A percentile compares a stretch with the other conserved stretches of the same genome.
phyloP scores from a whole-genome alignment of 2,113 vertebrate genomes.

The Mirounga angustirostris region DNA sequence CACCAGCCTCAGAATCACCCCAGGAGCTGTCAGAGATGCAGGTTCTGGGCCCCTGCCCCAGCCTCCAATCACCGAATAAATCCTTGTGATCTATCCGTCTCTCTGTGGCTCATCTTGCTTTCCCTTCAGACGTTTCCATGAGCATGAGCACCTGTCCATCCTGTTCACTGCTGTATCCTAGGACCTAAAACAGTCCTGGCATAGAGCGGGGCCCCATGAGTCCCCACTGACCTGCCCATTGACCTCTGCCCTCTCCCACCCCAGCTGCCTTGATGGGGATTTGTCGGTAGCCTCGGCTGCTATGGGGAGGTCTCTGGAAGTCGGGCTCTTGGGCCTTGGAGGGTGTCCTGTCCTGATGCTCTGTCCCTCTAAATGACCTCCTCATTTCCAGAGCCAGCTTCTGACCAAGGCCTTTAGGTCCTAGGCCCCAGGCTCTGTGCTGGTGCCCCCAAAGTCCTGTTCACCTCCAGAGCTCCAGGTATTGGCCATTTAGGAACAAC shows the following conservation, averaged over 20 bases:
- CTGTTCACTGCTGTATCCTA: too few relatives aligned
- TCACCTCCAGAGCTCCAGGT: background rate
- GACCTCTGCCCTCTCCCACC: background rate
- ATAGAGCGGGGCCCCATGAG: background rate
- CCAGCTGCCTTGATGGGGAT: background rate
- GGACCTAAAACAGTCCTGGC: background rate
- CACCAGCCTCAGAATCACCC: background rate
- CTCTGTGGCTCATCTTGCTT: background rate
- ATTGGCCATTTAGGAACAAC: background rate
- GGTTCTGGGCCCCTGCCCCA: background rate
- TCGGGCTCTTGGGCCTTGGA: background rate
- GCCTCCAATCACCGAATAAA: background rate
- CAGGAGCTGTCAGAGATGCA: background rate
- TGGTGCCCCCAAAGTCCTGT: background rate
- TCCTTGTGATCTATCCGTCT: background rate
- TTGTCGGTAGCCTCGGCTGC: background rate
- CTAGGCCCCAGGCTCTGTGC: background rate
- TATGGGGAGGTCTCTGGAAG: background rate
- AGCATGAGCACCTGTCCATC: too few relatives aligned
- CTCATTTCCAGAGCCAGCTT: background rate
- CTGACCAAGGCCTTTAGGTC: background rate
- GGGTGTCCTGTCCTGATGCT: background rate
- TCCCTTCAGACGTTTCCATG: background rate
- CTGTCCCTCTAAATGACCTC: background rate
- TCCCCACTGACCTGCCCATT: accelerated